These are phyloP conservation scores for Alexandromys fortis DNA, from an alignment of 2,113 vertebrate species.

Conservation along the genomic window DNA sequence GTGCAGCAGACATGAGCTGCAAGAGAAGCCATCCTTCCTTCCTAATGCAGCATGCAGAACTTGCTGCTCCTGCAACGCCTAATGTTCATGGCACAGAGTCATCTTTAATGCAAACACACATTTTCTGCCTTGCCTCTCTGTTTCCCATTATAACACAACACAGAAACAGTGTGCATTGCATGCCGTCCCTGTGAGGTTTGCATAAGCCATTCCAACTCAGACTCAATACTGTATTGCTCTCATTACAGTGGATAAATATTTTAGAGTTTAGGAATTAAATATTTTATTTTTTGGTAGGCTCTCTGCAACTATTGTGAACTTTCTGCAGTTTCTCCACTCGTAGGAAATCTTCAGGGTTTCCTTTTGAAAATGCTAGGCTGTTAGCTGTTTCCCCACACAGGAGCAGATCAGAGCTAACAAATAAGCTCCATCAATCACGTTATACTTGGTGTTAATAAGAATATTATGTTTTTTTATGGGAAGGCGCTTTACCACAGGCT, in stretches of 20 bases:
- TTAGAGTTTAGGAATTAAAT: conserved; percentile 81
- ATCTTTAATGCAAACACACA: conserved; percentile 88
- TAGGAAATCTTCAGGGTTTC: conserved; percentile 66
- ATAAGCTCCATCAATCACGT: conserved; percentile 75
- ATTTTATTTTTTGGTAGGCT: conserved; percentile 77
- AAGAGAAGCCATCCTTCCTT: conserved; percentile 84
- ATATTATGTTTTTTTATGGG: conserved; percentile 44
- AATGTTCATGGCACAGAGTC: conserved; percentile 81
- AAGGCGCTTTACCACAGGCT: conserved; percentile 59
- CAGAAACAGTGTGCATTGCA: conserved; percentile 84
- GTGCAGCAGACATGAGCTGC: conserved; percentile 80
- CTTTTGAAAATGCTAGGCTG: conserved; percentile 77
- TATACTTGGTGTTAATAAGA: conserved; percentile 69
- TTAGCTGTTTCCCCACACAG: conserved; percentile 71
- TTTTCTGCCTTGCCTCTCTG: conserved; percentile 83
- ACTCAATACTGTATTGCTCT: conserved; percentile 82
- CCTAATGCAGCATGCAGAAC: conserved; percentile 85
- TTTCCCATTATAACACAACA: conserved; percentile 85
- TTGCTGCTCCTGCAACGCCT: conserved; percentile 84
- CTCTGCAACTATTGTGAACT: conserved; percentile 76
- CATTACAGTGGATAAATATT: conserved; percentile 85
- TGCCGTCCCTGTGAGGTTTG: conserved; percentile 82
- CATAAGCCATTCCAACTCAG: conserved; percentile 76
- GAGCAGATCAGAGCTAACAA: conserved; percentile 78
- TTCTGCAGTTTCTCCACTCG: conserved; percentile 79